Conservation (phyloP, 92 coral and sea anemone species). For the Zoanthus solanderi region DNA sequence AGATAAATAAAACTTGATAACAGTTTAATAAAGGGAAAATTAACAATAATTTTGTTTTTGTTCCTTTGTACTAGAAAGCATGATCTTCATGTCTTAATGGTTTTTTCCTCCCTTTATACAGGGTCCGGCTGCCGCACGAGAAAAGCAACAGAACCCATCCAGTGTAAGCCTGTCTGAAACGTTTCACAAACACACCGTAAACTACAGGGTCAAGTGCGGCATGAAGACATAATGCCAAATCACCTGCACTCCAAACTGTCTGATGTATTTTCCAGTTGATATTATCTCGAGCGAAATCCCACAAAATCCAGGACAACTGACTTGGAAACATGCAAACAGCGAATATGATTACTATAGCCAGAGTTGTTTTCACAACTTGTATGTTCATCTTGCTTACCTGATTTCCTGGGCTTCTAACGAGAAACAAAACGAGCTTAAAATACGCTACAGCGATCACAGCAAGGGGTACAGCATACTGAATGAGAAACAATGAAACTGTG, state of each 20-base stretch:
- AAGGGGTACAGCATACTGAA: slow-evolving; percentile 35
- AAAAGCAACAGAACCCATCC: not conserved
- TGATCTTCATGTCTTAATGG: not conserved
- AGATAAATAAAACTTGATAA: no score
- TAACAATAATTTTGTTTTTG: not conserved
- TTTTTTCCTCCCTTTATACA: not conserved
- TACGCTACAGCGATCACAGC: slow-evolving; percentile 32
- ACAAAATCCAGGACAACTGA: slow-evolving; percentile 35
- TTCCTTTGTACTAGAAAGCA: not conserved
- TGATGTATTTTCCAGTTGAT: slow-evolving; percentile 10
- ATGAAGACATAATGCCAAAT: slow-evolving; percentile 29
- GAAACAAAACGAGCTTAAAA: slow-evolving; percentile 23
- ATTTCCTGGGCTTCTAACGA: slow-evolving; percentile 18
- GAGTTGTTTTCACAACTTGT: slow-evolving; percentile 36
- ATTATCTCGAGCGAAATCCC: slow-evolving; percentile 13
- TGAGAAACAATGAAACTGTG: slow-evolving; percentile 19
- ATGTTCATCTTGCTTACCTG: slow-evolving; percentile 43
- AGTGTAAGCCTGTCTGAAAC: slow-evolving; percentile 32
- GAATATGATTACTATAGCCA: slow-evolving; percentile 26
- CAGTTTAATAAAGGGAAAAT: not conserved
- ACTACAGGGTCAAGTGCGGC: slow-evolving; percentile 30
- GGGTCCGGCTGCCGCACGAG: not conserved
- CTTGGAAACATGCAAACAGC: slow-evolving; percentile 36
- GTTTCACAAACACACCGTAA: slow-evolving; percentile 39
- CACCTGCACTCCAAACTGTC: slow-evolving; percentile 27